Base-by-base conservation (phyloP, 2,113 vertebrate genomes). In the Oceanodroma tethys region DNA sequence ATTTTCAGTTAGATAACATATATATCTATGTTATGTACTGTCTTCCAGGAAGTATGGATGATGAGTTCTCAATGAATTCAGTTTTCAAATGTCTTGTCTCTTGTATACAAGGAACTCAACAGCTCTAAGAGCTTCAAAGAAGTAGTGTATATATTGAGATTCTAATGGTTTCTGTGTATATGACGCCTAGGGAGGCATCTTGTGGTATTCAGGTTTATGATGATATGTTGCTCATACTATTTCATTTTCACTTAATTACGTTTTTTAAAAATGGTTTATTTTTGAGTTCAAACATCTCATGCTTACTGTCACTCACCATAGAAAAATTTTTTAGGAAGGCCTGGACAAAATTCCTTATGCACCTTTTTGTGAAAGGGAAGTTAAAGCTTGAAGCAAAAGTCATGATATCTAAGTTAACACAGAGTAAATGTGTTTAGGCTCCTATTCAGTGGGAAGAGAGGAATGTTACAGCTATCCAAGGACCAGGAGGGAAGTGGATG, bases 381-480 rank as follows among this genome's bases (percentile, higher is more conserved):
- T 56, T 72, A 80, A 60, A 96, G 50, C 43, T 65, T 75, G 36
- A 85, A 85, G 58, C 25, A 70, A 53, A 92, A 79, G 27, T 76
- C 15, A 43, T 29, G 55, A 23, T 29, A 27, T 45, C 38, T 6
- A 88, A 73, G 27, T 56, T 97, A 95, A 98, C 19, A 5, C 6
- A 26, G 53, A 19, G 5, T 81, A 25, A 84, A 74, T 97, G 12
- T 96, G 42, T 96, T 90, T 91, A 99, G 99, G 99, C 98, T 74
- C 99, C 99, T 7, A 98, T 99, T 96, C 98, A 98, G 43, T 99
- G 99, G 99, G 99, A 99, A 96, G 99, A 99, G 94, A 98, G 98
- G 94, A 99, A 98, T 16, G 99, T 99, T 40, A 98, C 98, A 0
- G 99, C 99, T 17, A 99, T 99, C 59, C 98, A 99, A 94, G 99